Evolutionary conservation across 2,113 vertebrate genomes (phyloP).

Genomic region (Ceyx cyanopectus): DNA sequence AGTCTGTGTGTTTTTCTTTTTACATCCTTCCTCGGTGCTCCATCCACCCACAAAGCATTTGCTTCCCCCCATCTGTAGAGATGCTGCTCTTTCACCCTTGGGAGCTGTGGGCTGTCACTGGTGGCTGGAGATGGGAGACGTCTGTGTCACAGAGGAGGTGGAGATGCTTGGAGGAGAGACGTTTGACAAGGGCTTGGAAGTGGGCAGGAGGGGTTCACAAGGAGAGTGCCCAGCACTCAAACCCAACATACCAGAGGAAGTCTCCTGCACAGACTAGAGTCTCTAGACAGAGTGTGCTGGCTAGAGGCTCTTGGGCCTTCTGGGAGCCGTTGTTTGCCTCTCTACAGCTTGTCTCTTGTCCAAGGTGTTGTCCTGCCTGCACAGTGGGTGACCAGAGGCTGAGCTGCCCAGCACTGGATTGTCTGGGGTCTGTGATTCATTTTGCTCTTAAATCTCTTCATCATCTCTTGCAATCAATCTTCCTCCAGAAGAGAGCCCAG

Average conservation of each 20-base stretch:
- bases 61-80: background rate
- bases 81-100: background rate
- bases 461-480: slow-evolving; percentile 38
- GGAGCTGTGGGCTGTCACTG: background rate
- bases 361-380: background rate
- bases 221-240: background rate
- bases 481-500: slow-evolving; percentile 3
- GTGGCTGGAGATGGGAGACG: background rate
- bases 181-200: background rate
- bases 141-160: background rate
- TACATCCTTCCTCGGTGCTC: background rate
- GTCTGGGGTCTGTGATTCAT: slow-evolving; percentile 1
- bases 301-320: background rate
- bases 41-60: rapidly evolving
- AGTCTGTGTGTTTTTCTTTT: slow-evolving; percentile 6
- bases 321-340: background rate
- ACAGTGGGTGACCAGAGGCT: background rate
- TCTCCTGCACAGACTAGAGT: background rate
- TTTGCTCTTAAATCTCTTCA: slow-evolving; percentile 33
- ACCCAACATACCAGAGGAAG: rapidly evolving
- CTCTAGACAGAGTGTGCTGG: too few species aligned
- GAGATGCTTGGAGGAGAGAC: background rate
- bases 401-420: background rate
- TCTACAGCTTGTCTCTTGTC: background rate
- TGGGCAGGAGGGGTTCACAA: background rate